Evolutionary conservation across 2,113 vertebrate genomes (phyloP), one percentile per base, ranked within the genome.

Genomic region (Hippocampus comes): DNA sequence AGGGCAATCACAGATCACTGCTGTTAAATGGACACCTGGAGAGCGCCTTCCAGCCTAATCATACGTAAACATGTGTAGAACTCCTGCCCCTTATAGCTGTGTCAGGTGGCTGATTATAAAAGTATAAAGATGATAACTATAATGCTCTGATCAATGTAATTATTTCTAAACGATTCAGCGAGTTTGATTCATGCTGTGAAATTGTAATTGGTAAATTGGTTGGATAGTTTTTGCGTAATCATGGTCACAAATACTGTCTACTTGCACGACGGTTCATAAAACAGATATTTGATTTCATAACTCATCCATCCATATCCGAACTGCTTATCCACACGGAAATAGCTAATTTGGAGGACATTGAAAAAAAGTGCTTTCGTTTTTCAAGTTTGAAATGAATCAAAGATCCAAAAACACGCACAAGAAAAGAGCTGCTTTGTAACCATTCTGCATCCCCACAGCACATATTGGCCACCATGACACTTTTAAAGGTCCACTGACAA

Each of bases 401-500:
- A 25, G 10, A 65, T 46, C 63, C 42, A 9, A 46, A 65, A 43
- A 38, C 17, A 63, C n/a, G 42, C 14, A 27, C 15, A 61, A 12
- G 27, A 12, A n/a, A 43, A 14, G 25, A 23, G 42, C 42, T 27
- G 42, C n/a, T 66, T 18, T 61, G 64, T 20, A 25, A 56, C 76
- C 75, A 51, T 70, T 46, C 64, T 53, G 25, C 73, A 72, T 84
- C 68, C 78, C 74, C 38, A 71, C 48, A 76, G 84, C 80, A 77
- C 74, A 82, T 55, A 67, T 78, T 75, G 71, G 70, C 57, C 70
- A 17, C 70, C 72, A 72, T 71, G 72, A 82, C 85, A 78, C 69
- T 79, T 70, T 82, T 82, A 81, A 86, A 84, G 82, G 83, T 88
- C 86, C 73, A 41, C 85, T 80, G 82, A 74, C 83, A 84, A 68